A percentile compares a stretch with the other conserved stretches of the same genome.
Evolutionary conservation across 2,113 vertebrate genomes (phyloP).

Genomic region (Plecotus auritus): DNA sequence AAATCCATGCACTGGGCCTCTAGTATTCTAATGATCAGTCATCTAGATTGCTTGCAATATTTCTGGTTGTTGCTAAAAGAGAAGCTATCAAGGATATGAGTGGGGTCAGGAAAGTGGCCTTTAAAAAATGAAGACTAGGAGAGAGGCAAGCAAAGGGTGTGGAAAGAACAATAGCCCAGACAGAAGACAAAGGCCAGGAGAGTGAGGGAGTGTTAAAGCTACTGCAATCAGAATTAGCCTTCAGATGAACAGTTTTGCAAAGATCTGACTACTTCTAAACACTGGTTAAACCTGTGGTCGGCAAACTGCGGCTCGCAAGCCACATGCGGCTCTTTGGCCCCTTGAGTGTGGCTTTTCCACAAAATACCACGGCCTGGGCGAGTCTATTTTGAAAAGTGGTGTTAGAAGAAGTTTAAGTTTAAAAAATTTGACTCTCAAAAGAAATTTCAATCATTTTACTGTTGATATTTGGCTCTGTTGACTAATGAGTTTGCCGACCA

Average conservation of each 20-base stretch:
- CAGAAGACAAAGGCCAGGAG: not conserved
- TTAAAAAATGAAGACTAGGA: not conserved
- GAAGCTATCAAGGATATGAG: not conserved
- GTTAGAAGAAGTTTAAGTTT: too few relatives aligned
- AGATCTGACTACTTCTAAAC: not conserved
- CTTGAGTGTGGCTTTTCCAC: too few relatives aligned
- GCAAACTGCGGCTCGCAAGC: too few relatives aligned
- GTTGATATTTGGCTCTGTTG: too few relatives aligned
- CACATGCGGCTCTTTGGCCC: too few relatives aligned
- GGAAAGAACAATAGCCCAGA: not conserved
- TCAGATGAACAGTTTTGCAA: not conserved
- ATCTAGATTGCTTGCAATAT: not conserved
- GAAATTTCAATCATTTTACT: too few relatives aligned
- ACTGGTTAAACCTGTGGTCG: not conserved
- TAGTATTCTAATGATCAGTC: not conserved
- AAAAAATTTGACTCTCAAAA: too few relatives aligned
- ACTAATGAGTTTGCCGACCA: too few relatives aligned
- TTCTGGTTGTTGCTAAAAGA: not conserved
- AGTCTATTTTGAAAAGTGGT: too few relatives aligned
- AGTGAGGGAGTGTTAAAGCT: not conserved
- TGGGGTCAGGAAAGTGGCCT: not conserved
- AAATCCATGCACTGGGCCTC: too few relatives aligned
- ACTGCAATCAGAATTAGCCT: not conserved
- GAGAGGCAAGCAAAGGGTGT: not conserved
- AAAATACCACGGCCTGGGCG: too few relatives aligned